These are phyloP conservation scores for Steatocranus sp. DNA, from an alignment of 2,797 vertebrate genomes.

Conservation along the genomic window DNA sequence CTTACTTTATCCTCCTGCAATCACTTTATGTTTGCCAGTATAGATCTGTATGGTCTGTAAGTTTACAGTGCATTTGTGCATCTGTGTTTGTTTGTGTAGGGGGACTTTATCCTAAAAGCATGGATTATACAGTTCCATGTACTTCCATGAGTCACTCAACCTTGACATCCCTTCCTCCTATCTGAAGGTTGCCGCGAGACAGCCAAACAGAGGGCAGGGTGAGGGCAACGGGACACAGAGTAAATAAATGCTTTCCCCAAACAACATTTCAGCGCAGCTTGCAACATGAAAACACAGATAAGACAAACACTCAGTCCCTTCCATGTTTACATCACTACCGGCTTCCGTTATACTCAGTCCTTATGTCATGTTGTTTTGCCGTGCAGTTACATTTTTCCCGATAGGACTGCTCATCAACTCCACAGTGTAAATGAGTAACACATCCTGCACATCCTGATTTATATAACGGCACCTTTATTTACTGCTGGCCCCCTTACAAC, in stretches of 20 bases:
- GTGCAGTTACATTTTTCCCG: slow-evolving; percentile 19
- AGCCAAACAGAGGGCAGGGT: slow-evolving; percentile 39
- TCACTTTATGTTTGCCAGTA: not conserved
- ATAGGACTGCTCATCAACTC: slow-evolving; percentile 20
- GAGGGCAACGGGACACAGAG: slow-evolving; percentile 8
- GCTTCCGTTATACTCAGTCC: not conserved
- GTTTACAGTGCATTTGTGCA: not conserved
- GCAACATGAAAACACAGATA: slow-evolving; percentile 45
- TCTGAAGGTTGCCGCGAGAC: slow-evolving; percentile 39
- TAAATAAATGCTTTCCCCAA: slow-evolving; percentile 34
- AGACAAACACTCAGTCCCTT: slow-evolving; percentile 8
- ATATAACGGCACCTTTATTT: slow-evolving; percentile 20
- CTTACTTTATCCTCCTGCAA: not conserved
- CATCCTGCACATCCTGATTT: not conserved
- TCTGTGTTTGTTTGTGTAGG: not conserved
- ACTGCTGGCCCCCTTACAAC: slow-evolving; percentile 12
- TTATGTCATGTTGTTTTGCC: slow-evolving; percentile 6
- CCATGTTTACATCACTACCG: slow-evolving; percentile 6
- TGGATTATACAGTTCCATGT: not conserved
- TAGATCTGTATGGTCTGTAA: not conserved
- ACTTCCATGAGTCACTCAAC: slow-evolving; percentile 45
- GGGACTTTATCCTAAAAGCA: not conserved
- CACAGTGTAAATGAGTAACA: not conserved
- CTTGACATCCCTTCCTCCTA: slow-evolving; percentile 27
- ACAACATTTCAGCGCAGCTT: slow-evolving; percentile 30